phyloP scores from a whole-genome alignment of 1,140 invertebrate genomes.

The Platorchestia sp. region DNA sequence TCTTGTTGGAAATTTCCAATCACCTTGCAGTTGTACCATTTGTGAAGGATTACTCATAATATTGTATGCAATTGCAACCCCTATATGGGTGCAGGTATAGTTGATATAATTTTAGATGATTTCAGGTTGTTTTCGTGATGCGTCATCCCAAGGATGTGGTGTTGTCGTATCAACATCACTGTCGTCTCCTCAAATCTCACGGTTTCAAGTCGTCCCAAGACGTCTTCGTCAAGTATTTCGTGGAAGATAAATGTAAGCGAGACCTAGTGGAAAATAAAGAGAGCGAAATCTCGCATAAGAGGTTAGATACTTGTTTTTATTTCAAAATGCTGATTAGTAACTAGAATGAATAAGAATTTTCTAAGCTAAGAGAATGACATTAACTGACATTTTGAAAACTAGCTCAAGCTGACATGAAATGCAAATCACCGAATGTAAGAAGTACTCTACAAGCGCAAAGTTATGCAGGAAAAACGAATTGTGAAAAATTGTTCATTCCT shows the following conservation, averaged over 20 bases:
- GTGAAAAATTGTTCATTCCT: too few relatives aligned
- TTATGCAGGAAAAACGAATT: too few relatives aligned
- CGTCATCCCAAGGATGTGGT: constrained; percentile 88
- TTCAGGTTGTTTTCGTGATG: constrained; percentile 79
- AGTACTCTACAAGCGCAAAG: too few relatives aligned
- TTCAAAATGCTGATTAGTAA: background rate
- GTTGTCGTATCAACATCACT: constrained; percentile 87
- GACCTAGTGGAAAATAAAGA: background rate
- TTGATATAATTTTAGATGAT: background rate
- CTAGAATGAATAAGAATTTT: background rate
- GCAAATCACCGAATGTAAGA: too few relatives aligned
- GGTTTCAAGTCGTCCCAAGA: constrained; percentile 81
- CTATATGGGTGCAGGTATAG: too few relatives aligned
- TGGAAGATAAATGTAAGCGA: background rate
- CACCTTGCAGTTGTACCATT: too few relatives aligned
- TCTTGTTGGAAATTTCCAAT: too few relatives aligned
- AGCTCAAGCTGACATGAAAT: too few relatives aligned
- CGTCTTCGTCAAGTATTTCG: constrained; percentile 66
- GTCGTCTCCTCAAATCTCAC: constrained; percentile 73
- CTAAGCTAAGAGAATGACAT: background rate
- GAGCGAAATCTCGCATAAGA: background rate
- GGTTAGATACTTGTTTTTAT: background rate
- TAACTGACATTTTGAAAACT: too few relatives aligned
- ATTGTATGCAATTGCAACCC: too few relatives aligned
- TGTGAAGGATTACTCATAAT: too few relatives aligned